phyloP scores from a whole-genome alignment of 2,797 vertebrate genomes.

The Manis crassicaudata region DNA sequence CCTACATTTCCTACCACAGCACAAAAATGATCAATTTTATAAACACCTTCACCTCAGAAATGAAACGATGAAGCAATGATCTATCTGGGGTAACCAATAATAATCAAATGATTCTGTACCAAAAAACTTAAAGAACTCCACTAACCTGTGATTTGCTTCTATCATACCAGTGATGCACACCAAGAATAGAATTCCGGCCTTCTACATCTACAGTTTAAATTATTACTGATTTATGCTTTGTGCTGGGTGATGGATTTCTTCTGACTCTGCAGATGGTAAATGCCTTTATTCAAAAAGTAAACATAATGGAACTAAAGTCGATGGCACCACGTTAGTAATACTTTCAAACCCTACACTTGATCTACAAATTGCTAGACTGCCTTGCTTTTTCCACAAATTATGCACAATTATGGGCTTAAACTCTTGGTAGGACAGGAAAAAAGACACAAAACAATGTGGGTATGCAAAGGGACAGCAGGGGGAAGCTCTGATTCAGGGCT shows the following conservation, averaged over 20 bases:
- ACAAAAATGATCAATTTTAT: neutral
- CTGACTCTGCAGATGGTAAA: neutral
- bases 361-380: neutral
- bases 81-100: fast-evolving
- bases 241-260: neutral
- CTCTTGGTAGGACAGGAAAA: neutral
- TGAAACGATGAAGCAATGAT: neutral
- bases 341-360: neutral
- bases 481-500: too few species aligned
- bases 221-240: neutral
- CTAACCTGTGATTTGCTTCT: neutral
- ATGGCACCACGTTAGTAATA: neutral
- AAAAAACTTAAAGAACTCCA: neutral
- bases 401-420: neutral
- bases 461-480: too few species aligned
- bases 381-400: neutral
- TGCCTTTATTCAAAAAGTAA: neutral
- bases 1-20: neutral
- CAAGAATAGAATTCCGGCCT: neutral
- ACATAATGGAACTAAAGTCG: neutral
- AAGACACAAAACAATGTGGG: neutral
- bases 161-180: fast-evolving
- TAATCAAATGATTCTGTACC: neutral
- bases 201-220: neutral
- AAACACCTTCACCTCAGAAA: neutral